phyloP scores from a whole-genome alignment of 2,888 invertebrate species.

The Portevinia maculata region DNA sequence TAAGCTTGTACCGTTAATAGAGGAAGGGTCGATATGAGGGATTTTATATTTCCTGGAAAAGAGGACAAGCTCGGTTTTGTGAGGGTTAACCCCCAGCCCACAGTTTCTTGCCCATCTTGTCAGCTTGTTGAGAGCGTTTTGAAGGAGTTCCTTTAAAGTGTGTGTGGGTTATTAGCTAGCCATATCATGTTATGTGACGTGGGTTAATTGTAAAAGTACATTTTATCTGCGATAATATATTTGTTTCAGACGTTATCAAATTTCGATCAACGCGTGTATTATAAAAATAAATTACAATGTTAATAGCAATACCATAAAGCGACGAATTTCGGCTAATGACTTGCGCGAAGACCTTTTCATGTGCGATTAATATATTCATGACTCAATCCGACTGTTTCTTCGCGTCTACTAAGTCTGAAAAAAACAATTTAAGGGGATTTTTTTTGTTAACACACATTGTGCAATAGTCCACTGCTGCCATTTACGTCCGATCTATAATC shows the following conservation, averaged over 20 bases:
- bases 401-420: too few relatives aligned
- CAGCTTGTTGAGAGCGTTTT: too few relatives aligned
- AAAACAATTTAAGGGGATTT: neutral
- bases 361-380: neutral
- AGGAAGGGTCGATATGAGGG: too few relatives aligned
- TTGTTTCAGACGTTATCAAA: neutral
- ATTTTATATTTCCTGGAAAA: too few relatives aligned
- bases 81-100: too few relatives aligned
- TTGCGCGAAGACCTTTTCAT: conserved; percentile 4
- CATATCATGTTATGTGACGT: too few relatives aligned
- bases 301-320: conserved; percentile 19
- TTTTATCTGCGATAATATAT: neutral
- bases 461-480: neutral
- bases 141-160: too few relatives aligned
- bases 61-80: too few relatives aligned
- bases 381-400: conserved; percentile 7
- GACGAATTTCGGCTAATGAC: conserved; percentile 22
- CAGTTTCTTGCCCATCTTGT: too few relatives aligned
- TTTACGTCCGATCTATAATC: conserved; percentile 30
- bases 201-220: too few relatives aligned
- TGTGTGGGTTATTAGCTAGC: too few relatives aligned
- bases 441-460: neutral
- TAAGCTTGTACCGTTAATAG: too few relatives aligned
- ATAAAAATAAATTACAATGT: conserved; percentile 37
- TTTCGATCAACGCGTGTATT: neutral